Base-by-base conservation (phyloP, 2,113 vertebrate genomes). In the Struthidea cinerea region DNA sequence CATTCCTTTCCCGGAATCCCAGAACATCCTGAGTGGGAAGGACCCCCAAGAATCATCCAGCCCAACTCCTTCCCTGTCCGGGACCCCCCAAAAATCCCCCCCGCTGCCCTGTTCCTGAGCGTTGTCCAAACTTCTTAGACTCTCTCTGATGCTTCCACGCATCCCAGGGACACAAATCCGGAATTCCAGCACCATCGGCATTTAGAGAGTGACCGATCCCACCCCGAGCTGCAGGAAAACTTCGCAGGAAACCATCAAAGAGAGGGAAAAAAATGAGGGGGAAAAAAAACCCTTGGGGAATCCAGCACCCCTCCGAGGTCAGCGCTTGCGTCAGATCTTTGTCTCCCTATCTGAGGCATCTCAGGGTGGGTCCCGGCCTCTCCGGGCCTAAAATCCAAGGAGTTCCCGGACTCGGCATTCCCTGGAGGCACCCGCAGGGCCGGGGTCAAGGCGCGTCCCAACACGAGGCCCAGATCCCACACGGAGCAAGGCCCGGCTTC, bases 301-400 rank as follows among this genome's bases (percentile, higher is more conserved):
- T 47, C 18, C 33, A 59, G 65, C 79, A 21, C 24, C 32, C 28
- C 12, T 90, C 23, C 53, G 41, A 90, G 96, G 75, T 92, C 91
- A 82, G 53, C 83, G 80, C 61, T 83, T 80, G 79, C 89, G 27
- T 90, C 94, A 92, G 86, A 63, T 42, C 78, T 50, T 56, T 32
- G 60, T 70, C 86, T 87, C 30, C 44, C 70, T 92, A 90, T 95
- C 93, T 94, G 35, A 42, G 37, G 37, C 74, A 95, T 94, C 94
- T 93, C 59, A 65, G 87, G 95, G 95, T 94, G 93, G 89, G 79
- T 90, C 93, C 52, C 30, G 73, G 55, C 53, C 26, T 37, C 55
- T n/a, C 44, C 11, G 42, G 1, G 90, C 89, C 93, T 53, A 22
- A 60, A 87, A 83, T 10, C 78, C 78, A 33, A 7, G 6, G 16